phyloP scores from a whole-genome alignment of 2,888 invertebrate genomes.

The Bombyx huttoni region DNA sequence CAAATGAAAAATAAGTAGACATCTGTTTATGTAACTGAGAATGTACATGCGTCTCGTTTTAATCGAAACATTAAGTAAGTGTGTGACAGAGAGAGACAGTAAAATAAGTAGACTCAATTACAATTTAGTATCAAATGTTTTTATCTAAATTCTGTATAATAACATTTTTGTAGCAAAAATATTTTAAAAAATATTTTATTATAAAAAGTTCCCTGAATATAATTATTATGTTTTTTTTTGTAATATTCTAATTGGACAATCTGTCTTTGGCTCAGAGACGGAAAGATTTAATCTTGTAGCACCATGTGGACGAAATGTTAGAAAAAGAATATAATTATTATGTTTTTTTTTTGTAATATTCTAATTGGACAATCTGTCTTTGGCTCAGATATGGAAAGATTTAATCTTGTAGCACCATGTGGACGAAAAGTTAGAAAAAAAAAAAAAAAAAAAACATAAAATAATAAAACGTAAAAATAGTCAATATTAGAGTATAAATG shows the following conservation, averaged over 20 bases:
- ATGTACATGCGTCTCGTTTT: too few species aligned
- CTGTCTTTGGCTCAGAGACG: constrained; percentile 62
- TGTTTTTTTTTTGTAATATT: constrained; percentile 1
- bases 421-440: constrained; percentile 30
- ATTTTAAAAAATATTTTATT: too few species aligned
- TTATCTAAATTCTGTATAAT: neutral
- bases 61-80: too few species aligned
- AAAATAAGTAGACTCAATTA: too few species aligned
- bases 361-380: constrained; percentile 33
- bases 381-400: constrained; percentile 57
- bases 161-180: constrained; percentile 3
- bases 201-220: neutral
- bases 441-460: constrained; percentile 17
- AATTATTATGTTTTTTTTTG: neutral
- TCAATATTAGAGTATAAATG: neutral
- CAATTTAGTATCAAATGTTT: too few species aligned
- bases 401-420: constrained; percentile 63
- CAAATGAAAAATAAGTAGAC: neutral
- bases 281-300: constrained; percentile 57
- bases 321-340: too few species aligned
- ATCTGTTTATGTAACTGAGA: too few species aligned
- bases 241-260: neutral
- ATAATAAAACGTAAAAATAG: constrained; percentile 2
- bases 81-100: too few species aligned
- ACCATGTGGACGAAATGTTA: constrained; percentile 47